phyloP scores from a whole-genome alignment of 2,113 vertebrate species.

The Puntigrus tetrazona region DNA sequence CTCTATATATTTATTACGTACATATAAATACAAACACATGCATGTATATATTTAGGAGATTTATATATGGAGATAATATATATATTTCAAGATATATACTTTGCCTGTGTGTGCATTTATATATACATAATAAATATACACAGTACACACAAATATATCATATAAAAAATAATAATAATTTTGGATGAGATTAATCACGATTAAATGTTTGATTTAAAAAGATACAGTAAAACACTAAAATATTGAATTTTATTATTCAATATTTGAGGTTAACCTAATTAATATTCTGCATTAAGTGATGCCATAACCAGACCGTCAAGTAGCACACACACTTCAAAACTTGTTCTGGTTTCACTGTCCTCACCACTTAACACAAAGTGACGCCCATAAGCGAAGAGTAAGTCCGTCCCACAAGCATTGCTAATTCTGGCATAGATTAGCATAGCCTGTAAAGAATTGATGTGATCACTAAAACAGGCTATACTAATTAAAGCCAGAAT shows the following conservation, averaged over 20 bases:
- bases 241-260: not conserved
- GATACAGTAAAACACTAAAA: not conserved
- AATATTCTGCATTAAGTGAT: not conserved
- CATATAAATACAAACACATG: too few relatives aligned
- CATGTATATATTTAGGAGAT: too few relatives aligned
- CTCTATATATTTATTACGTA: too few relatives aligned
- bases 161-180: too few relatives aligned
- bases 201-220: not conserved
- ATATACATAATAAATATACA: too few relatives aligned
- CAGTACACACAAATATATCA: too few relatives aligned
- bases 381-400: slow-evolving; percentile 15
- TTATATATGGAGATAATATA: too few relatives aligned
- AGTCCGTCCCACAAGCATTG: slow-evolving; percentile 62
- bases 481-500: slow-evolving; percentile 70
- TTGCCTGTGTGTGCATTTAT: too few relatives aligned
- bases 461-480: slow-evolving; percentile 68
- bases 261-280: not conserved
- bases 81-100: too few relatives aligned
- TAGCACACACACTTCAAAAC: not conserved
- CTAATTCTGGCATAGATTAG: slow-evolving; percentile 70
- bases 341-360: not conserved
- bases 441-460: slow-evolving; percentile 69
- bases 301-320: not conserved
- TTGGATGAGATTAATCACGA: too few relatives aligned
- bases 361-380: not conserved